Conservation (phyloP, 1,140 invertebrate genomes). For the Trichonephila clavipes region DNA sequence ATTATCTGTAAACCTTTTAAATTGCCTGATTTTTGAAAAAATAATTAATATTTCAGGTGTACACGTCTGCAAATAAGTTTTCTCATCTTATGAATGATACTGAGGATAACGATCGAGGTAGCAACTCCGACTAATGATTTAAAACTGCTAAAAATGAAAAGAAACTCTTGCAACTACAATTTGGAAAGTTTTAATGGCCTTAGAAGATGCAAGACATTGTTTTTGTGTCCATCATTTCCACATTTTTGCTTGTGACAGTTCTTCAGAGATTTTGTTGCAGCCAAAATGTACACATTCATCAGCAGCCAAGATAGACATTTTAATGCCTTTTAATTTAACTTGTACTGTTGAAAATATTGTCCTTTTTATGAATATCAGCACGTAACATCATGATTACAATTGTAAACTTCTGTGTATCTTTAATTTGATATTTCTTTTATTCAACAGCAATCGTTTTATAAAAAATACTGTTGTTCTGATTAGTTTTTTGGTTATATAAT, state of each 20-base stretch:
- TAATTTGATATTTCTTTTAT: not conserved
- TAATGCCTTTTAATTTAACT: slow-evolving; percentile 27
- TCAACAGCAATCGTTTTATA: not conserved
- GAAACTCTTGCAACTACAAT: slow-evolving; percentile 30
- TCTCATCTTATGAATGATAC: slow-evolving; percentile 63
- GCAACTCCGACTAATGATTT: slow-evolving; percentile 63
- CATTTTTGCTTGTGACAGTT: slow-evolving; percentile 38
- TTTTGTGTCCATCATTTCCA: slow-evolving; percentile 47
- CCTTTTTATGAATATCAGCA: not conserved
- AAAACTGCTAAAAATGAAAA: slow-evolving; percentile 34
- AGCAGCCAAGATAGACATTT: slow-evolving; percentile 19
- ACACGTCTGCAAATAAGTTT: slow-evolving; percentile 74
- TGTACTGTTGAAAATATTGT: not conserved
- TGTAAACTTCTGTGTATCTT: not conserved
- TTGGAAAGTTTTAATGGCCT: slow-evolving; percentile 73
- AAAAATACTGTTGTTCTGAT: not conserved
- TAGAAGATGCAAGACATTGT: slow-evolving; percentile 58
- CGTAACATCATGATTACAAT: not conserved
- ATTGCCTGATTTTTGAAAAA: too few species aligned
- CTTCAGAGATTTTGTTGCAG: not conserved
- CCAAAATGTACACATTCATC: slow-evolving; percentile 26
- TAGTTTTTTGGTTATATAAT: not conserved
- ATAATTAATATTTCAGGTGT: slow-evolving; percentile 37
- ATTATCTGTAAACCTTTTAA: too few species aligned
- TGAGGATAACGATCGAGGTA: slow-evolving; percentile 42